Evolutionary conservation across 1,140 invertebrate genomes (phyloP), one percentile per base, ranked within the genome.

Genomic region (Trichoplusia ni): DNA sequence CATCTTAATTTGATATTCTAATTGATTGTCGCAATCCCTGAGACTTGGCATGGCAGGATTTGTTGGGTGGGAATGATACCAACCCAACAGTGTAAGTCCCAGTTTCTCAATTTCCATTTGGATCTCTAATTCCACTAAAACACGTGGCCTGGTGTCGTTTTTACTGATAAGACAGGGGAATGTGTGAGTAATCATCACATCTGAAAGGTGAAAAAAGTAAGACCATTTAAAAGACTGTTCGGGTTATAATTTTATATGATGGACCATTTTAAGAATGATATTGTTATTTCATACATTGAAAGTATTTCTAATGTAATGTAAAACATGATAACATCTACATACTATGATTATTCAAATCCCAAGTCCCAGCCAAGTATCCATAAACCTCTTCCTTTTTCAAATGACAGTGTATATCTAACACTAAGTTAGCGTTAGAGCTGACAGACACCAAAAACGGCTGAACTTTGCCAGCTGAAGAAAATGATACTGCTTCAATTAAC

Each of bases 61-160:
- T 35, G 95, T 93, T 0, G 97, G 97, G 92, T 99, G 98, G n/a
- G 97, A 98, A 82, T 99, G 98, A 92, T 99, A 99, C 97, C 98
- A 98, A 2, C 97, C 98, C 25, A 99, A 95, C 6, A 98, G 90
- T 19, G 94, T 94, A 19, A 98, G 91, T 54, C 95, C 94, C 64
- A 95, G 92, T 76, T 94, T 94, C 79, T 97, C 94, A 90, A 99
- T 96, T 40, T 93, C 92, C 79, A 94, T 93, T 44, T 95, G 94
- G 77, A 98, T 97, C 91, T 98, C 94, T 9, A 93, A 88, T 81
- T 97, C 96, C 11, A 96, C 94, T 67, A 95, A 90, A 19, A 93
- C 93, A 44, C 94, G 93, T 33, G 94, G 93, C 67, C 95, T 93
- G 66, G 93, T 92, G 79, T 98, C 96, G 65, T 93, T 94, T 40